phyloP scores from a whole-genome alignment of 2,113 vertebrate genomes.

The Lycaon pictus region DNA sequence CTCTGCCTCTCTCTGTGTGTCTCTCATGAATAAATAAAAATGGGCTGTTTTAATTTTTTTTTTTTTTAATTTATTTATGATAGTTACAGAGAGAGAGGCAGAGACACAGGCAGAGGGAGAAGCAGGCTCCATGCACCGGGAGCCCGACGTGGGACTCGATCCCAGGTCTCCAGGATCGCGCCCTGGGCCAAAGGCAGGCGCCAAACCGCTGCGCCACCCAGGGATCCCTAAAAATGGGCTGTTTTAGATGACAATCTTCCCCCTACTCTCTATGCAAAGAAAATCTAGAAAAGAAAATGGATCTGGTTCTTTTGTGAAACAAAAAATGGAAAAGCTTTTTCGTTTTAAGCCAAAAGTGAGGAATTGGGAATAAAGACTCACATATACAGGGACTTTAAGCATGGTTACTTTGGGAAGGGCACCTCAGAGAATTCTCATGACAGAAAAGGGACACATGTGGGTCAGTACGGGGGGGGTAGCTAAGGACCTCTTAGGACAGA shows the following conservation, averaged over 20 bases:
- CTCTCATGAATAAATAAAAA: not conserved
- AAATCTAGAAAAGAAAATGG: not conserved
- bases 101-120: too few species aligned
- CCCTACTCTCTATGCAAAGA: not conserved
- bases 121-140: too few species aligned
- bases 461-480: not conserved
- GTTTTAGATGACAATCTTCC: not conserved
- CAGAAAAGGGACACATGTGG: not conserved
- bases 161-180: too few species aligned
- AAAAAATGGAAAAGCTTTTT: not conserved
- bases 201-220: too few species aligned
- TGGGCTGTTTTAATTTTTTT: not conserved
- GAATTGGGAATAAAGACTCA: not conserved
- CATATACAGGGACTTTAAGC: accelerated
- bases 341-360: not conserved
- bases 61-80: too few species aligned
- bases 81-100: too few species aligned
- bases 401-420: not conserved
- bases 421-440: not conserved
- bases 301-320: not conserved
- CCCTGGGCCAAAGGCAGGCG: too few species aligned
- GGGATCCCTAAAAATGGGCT: not conserved
- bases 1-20: too few species aligned
- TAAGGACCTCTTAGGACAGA: not conserved
- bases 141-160: too few species aligned